Conservation (phyloP, 2,888 invertebrate genomes). For the Ceraclea dissimilis region DNA sequence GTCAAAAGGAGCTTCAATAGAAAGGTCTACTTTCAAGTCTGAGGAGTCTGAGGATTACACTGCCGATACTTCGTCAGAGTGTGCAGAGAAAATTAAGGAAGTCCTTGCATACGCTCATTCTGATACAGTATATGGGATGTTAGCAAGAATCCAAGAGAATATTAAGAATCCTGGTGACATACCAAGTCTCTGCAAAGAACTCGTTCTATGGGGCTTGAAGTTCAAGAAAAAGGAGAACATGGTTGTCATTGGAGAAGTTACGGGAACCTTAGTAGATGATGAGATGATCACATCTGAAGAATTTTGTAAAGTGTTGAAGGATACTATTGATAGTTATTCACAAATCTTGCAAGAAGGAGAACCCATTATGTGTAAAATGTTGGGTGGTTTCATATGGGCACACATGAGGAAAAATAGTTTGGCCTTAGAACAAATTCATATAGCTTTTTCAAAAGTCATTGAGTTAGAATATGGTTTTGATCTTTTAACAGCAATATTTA, state of each 20-base stretch:
- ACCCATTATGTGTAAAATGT: constrained; percentile 12
- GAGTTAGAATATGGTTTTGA: constrained; percentile 19
- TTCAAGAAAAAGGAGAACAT: constrained; percentile 11
- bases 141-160: constrained; percentile 13
- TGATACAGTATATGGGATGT: constrained; percentile 14
- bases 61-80: not conserved
- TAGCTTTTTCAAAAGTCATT: constrained; percentile 19
- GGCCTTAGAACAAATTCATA: constrained; percentile 13
- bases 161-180: constrained; percentile 6
- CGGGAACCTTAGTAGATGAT: constrained; percentile 17
- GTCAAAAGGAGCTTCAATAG: constrained; percentile 45
- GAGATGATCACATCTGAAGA: constrained; percentile 10
- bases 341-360: constrained; percentile 10
- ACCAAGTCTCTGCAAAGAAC: constrained; percentile 13
- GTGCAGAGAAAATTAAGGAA: constrained; percentile 7
- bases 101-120: constrained; percentile 6
- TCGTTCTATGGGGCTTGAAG: constrained; percentile 16
- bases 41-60: constrained; percentile 6
- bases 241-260: constrained; percentile 15
- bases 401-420: constrained; percentile 17
- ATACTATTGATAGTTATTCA: constrained; percentile 12
- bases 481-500: constrained; percentile 14
- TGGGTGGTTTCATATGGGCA: constrained; percentile 18
- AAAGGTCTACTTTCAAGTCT: constrained; percentile 44
- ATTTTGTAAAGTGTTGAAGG: constrained; percentile 13